Evolutionary conservation across 2,888 invertebrate species (phyloP).

Genomic region (Eucera pruinosa): DNA sequence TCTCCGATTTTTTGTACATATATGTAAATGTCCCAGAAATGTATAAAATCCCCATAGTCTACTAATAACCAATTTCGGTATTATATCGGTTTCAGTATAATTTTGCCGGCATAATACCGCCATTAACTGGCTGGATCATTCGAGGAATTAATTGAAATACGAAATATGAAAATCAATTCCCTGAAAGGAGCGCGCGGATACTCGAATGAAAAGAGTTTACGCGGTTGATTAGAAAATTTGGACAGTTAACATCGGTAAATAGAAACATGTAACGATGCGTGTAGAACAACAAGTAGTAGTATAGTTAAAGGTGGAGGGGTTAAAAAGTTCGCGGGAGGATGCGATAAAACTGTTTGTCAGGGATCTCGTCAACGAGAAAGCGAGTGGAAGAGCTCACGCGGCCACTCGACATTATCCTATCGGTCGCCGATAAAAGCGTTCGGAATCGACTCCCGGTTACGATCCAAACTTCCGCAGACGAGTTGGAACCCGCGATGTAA

Average conservation of each 20-base stretch:
- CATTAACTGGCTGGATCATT: no score
- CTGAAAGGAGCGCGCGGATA: neutral
- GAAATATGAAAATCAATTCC: constrained; percentile 12
- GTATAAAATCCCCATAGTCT: no score
- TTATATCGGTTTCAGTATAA: no score
- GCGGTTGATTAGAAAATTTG: neutral
- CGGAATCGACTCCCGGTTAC: neutral
- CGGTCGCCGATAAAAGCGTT: neutral
- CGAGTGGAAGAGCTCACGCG: neutral
- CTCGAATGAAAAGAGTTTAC: neutral
- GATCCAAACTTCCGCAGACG: neutral
- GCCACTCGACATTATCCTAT: neutral
- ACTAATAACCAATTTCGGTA: no score
- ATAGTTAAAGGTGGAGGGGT: neutral
- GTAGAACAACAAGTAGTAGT: no score
- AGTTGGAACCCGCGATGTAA: neutral
- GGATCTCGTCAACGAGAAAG: neutral
- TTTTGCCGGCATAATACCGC: no score
- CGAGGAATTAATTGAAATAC: constrained; percentile 11
- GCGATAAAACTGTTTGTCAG: neutral
- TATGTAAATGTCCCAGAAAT: no score
- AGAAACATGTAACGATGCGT: no score
- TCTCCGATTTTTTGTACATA: no score
- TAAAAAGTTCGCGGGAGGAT: no score
- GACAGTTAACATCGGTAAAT: neutral